phyloP scores from a whole-genome alignment of 2,888 invertebrate genomes.

The Trisateles emortualis region DNA sequence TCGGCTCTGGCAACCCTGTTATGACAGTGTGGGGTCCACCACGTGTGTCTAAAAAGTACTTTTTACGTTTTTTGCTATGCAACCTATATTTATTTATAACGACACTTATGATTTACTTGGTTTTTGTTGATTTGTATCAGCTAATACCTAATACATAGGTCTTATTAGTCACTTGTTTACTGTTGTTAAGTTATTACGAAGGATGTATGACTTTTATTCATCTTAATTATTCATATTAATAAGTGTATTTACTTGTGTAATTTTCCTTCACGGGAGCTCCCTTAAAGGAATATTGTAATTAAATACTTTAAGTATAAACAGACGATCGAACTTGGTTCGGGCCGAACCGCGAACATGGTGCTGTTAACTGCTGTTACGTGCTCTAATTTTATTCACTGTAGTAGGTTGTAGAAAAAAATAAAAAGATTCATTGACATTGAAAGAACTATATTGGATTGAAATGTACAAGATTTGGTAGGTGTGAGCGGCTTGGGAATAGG shows the following conservation, averaged over 20 bases:
- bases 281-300: background rate
- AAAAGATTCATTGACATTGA: too few relatives aligned
- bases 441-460: too few relatives aligned
- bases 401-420: too few relatives aligned
- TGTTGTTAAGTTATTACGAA: background rate
- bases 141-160: background rate
- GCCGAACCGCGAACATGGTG: too few relatives aligned
- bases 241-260: background rate
- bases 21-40: constrained; percentile 54
- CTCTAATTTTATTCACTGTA: too few relatives aligned
- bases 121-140: background rate
- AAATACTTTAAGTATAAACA: too few relatives aligned
- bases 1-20: constrained; percentile 20
- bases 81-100: constrained; percentile 42
- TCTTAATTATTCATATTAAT: background rate
- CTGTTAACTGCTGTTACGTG: too few relatives aligned
- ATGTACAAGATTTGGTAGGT: too few relatives aligned
- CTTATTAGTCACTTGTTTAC: background rate
- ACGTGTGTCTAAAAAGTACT: constrained; percentile 52
- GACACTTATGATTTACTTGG: constrained; percentile 1
- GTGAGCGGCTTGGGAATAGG: too few relatives aligned
- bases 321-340: too few relatives aligned
- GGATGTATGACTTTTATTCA: background rate
- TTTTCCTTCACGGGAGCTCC: background rate
- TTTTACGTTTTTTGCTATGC: constrained; percentile 43